Evolutionary conservation across 1,140 invertebrate species (phyloP), one percentile per base, ranked within the genome.

Genomic region (Cotesia glomerata): DNA sequence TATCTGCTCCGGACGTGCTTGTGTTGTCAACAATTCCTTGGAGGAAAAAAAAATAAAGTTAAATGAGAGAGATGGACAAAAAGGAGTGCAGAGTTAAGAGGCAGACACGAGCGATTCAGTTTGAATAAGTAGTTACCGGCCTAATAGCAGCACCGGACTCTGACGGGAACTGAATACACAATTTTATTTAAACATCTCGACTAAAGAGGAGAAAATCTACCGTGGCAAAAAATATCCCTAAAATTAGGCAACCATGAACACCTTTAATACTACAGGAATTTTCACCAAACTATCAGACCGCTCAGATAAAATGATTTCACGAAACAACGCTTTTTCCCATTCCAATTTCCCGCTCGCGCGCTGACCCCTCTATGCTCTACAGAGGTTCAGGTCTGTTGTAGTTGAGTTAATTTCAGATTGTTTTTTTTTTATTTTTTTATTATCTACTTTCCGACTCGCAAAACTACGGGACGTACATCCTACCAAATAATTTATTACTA

Each of bases 91-190:
- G 11, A 9, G 5, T 45, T 9, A 45, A 45, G 36, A 58, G 54
- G 70, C 26, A 73, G 68, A 62, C 68, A 32, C 69, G 71, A 80
- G 73, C 80, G 80, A 82, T 85, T 76, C 81, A 75, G 80, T 81
- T 84, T 85, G 84, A 85, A 86, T 85, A 85, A 85, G 82, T 85
- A 86, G 84, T 86, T 85, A 85, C 81, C 75, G 72, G 78, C 76
- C 78, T 85, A 86, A 86, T 85, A 83, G 82, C 75, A 77, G 75
- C 78, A 77, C 80, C 73, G 83, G 80, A 81, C 81, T 74, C 73
- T 80, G 78, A 84, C 82, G 82, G 69, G 73, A 64, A 68, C 73
- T 79, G 83, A 85, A 85, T 86, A 83, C 83, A 68, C 69, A 85
- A 84, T 84, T 75, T 78, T 45, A 45, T 45, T 45, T 45, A 45